These are phyloP conservation scores for Erpobdella octoculata DNA, from an alignment of 2,888 invertebrate species.

Conservation along the genomic window DNA sequence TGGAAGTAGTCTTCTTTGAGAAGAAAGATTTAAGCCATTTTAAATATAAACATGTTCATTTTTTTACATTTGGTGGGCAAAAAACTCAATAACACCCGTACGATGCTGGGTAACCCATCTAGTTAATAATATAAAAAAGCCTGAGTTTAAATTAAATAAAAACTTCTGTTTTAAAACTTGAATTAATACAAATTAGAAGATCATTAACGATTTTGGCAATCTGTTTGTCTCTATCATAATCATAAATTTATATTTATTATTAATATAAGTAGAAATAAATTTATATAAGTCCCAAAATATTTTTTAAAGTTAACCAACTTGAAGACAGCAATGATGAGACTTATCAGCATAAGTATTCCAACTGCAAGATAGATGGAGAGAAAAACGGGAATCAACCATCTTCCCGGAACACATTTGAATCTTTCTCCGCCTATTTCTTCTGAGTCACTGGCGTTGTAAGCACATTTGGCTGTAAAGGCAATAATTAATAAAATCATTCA, in stretches of 20 bases:
- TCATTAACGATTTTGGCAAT: background rate
- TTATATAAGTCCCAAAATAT: background rate
- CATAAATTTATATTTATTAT: background rate
- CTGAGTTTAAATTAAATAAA: no score
- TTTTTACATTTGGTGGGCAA: no score
- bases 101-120: no score
- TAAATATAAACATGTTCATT: no score
- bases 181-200: conserved; percentile 3
- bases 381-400: conserved; percentile 84
- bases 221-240: background rate
- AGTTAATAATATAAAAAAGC: no score
- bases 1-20: no score
- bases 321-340: conserved; percentile 94
- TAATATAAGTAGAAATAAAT: background rate
- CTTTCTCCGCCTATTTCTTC: background rate
- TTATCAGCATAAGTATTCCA: conserved; percentile 91
- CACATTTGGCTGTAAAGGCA: conserved; percentile 64
- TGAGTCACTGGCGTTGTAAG: conserved; percentile 56
- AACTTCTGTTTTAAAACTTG: no score
- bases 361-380: conserved; percentile 93
- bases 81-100: no score
- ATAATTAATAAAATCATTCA: no score
- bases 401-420: conserved; percentile 42
- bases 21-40: no score
- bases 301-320: conserved; percentile 58